Conservation (phyloP, 2,888 invertebrate species). For the Himalopsyche kuldschensis region DNA sequence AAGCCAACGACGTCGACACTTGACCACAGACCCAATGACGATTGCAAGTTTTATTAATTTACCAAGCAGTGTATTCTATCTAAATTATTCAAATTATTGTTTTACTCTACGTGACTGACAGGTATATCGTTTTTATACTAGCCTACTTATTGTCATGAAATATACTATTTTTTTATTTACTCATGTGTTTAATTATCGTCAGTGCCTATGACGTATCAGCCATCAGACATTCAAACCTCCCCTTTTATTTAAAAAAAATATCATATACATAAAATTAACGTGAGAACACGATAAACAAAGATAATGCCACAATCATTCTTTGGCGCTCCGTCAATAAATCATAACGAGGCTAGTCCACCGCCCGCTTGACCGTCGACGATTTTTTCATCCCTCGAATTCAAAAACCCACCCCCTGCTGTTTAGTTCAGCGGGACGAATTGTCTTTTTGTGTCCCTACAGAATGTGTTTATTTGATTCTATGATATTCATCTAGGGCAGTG, state of each 20-base stretch:
- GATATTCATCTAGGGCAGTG: background rate
- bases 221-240: background rate
- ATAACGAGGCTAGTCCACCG: background rate
- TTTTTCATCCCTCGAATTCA: background rate
- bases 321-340: background rate
- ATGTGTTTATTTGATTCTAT: slow-evolving; percentile 19
- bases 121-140: too few relatives aligned
- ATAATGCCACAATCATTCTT: background rate
- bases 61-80: too few relatives aligned
- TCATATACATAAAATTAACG: background rate
- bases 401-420: slow-evolving; percentile 13
- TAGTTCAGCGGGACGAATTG: slow-evolving; percentile 25
- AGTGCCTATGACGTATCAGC: background rate
- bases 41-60: too few relatives aligned
- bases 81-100: too few relatives aligned
- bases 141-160: too few relatives aligned
- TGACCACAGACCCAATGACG: too few relatives aligned
- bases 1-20: too few relatives aligned
- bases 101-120: too few relatives aligned
- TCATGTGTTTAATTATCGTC: too few relatives aligned
- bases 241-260: background rate
- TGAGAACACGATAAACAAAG: background rate
- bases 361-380: background rate
- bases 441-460: slow-evolving; percentile 19
- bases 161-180: too few relatives aligned